Evolutionary conservation across 2,888 invertebrate species (phyloP), one percentile per base, ranked within the genome.

Genomic region (Odontomyia ornata): DNA sequence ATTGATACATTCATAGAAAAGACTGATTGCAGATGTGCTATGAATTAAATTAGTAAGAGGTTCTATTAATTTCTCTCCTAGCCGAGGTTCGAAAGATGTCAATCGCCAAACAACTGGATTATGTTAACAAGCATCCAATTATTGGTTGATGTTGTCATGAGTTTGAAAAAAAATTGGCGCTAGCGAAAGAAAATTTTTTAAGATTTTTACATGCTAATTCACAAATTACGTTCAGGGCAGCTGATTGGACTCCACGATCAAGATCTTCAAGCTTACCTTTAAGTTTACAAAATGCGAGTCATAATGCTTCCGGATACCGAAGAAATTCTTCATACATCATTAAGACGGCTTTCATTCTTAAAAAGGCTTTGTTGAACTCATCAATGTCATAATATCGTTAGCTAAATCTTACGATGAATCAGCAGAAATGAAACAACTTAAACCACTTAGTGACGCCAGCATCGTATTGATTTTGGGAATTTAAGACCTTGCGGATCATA

Each of bases 101-200:
- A n/a, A n/a, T n/a, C n/a, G n/a, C n/a, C n/a, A n/a, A n/a, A n/a
- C 92, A 99, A 89, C 91, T 99, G 99, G 81, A 99, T 99, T 83
- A 99, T 99, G 89, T 99, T 99, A 83, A 99, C 99, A 80, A 99
- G 91, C 96, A 99, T 99, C 99, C 99, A 99, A 88, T 99, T 99
- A 86, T 99, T 99, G 76, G 99, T 97, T 75, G 99, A 99, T 56
- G 98, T 98, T 72, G 98, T 99, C 99, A 99, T 99, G 79, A 99
- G 90, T 88, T 99, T 99, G 88, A n/a, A 99, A 99, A 89, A 99
- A 99, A 23, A 99, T 93, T 7, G 99, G 99, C 52, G 99, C 99
- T 84, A 99, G 88, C 80, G 98, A 97, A 80, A 99, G 89, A 88
- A 99, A 99, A 87, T n/a, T 99, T 99, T 88, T 98, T 98, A 13